phyloP scores from a whole-genome alignment of 2,888 invertebrate species.

The Drosophila rubida region DNA sequence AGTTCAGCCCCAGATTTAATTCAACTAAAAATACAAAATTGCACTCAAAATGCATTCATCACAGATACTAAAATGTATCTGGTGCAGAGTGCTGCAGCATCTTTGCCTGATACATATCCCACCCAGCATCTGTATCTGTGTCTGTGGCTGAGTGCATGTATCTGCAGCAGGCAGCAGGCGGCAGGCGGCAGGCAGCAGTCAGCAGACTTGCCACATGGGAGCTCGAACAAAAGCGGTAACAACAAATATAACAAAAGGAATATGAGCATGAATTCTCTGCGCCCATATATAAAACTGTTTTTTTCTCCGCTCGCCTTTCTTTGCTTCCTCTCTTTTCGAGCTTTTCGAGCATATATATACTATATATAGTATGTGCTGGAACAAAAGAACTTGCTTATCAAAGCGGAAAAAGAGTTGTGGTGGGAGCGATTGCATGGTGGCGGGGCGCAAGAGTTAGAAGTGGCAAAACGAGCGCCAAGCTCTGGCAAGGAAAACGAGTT shows the following conservation, averaged over 20 bases:
- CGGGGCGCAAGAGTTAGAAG: constrained; percentile 52
- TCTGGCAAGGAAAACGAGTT: constrained; percentile 62
- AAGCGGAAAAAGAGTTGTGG: constrained; percentile 76
- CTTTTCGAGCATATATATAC: constrained; percentile 4
- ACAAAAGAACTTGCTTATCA: constrained; percentile 77
- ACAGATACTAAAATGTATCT: constrained; percentile 40
- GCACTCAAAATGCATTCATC: constrained; percentile 37
- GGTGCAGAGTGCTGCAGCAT: constrained; percentile 38
- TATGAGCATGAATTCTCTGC: constrained; percentile 62
- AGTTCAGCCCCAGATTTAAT: constrained; percentile 25
- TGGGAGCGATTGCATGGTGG: neutral
- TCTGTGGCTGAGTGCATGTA: constrained; percentile 56
- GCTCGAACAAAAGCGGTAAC: constrained; percentile 61
- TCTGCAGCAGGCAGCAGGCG: constrained; percentile 47
- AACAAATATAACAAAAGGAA: constrained; percentile 69
- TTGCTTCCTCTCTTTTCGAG: constrained; percentile 14
- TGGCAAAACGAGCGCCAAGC: constrained; percentile 57
- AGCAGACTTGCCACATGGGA: constrained; percentile 37
- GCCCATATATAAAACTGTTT: constrained; percentile 59
- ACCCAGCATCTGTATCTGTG: constrained; percentile 53
- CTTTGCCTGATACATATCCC: constrained; percentile 65
- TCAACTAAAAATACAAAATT: constrained; percentile 42
- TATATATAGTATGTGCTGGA: constrained; percentile 43
- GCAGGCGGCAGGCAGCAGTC: too few relatives aligned
- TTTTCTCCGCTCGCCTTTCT: constrained; percentile 15